Evolutionary conservation across 2,797 vertebrate species (phyloP).

Genomic region (Cyclura pinguis): DNA sequence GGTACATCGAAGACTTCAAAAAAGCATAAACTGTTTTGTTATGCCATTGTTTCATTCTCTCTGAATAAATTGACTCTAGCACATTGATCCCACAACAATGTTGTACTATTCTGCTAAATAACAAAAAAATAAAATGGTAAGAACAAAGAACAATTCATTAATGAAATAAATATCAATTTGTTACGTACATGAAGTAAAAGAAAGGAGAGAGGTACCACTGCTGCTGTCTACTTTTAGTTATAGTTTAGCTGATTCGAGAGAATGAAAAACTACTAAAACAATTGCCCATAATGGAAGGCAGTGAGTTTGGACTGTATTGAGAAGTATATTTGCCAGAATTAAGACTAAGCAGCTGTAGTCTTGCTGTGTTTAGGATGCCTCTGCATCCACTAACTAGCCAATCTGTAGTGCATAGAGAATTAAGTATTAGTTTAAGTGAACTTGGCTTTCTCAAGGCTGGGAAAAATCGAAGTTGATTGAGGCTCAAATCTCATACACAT

Average conservation of each 20-base stretch:
- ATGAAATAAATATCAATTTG: not conserved
- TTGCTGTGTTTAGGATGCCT: slow-evolving; percentile 46
- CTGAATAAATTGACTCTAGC: not conserved
- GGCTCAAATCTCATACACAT: not conserved
- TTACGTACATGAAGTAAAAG: slow-evolving; percentile 4
- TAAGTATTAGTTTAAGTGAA: not conserved
- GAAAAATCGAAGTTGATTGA: slow-evolving; percentile 2
- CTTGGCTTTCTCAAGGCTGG: not conserved
- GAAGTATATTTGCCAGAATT: slow-evolving; percentile 53
- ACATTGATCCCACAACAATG: not conserved
- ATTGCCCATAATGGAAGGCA: slow-evolving; percentile 57
- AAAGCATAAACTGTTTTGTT: not conserved
- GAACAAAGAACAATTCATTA: not conserved
- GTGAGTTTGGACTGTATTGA: slow-evolving; percentile 64
- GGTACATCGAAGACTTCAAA: too few species aligned
- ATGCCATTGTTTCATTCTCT: not conserved
- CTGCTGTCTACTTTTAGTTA: slow-evolving; percentile 24
- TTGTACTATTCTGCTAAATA: not conserved
- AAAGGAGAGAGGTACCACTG: not conserved
- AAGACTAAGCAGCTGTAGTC: slow-evolving; percentile 44
- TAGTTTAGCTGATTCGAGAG: slow-evolving; percentile 46
- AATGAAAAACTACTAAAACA: slow-evolving; percentile 56
- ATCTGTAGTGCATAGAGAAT: not conserved
- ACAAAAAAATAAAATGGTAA: not conserved
- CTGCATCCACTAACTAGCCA: slow-evolving; percentile 59